Evolutionary conservation across 2,113 vertebrate species (phyloP), one percentile per base, ranked within the genome.

Genomic region (Amphilophus citrinellus): DNA sequence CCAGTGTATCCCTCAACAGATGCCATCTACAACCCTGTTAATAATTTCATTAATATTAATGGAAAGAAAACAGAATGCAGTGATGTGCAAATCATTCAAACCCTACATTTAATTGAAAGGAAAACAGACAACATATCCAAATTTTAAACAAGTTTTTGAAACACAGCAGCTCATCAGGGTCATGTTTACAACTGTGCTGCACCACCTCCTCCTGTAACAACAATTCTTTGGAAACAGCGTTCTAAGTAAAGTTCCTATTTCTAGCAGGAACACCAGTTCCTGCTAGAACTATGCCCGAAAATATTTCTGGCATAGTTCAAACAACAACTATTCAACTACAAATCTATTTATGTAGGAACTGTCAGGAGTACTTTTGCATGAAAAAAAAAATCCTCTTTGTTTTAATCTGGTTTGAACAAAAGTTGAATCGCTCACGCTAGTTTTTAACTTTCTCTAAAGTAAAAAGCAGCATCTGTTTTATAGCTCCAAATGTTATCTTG

Each of bases 1-100:
- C 1, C 20, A 39, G 24, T 57, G 75, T 24, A 5, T 61, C 7
- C 47, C 24, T 30, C 30, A 73, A 53, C 27, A 32, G 20, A 57
- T 18, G 6, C 44, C 66, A 32, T 53, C 44, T 32, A 73, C 27
- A 73, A 53, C 3, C 66, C 44, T 10, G 24, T 73, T 53, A 32
- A 32, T 71, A 71, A 53, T 71, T 32, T 32, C 66, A 73, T 73
- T 53, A 53, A 53, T 73, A 53, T 73, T 53, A 73, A 53, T 13
- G 42, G 30, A 18, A 27, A 53, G 24, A 53, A 53, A 73, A 53
- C 66, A 53, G 17, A 32, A 32, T 53, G 2, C 44, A 71, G 30
- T 13, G 66, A 71, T 27, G 44, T 8, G 20, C 44, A 73, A 50
- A 73, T 73, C 24, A 53, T 50, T 53, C 44, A 73, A 73, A 73